Conservation (phyloP, 2,888 invertebrate species). For the Agrilus biguttatus region DNA sequence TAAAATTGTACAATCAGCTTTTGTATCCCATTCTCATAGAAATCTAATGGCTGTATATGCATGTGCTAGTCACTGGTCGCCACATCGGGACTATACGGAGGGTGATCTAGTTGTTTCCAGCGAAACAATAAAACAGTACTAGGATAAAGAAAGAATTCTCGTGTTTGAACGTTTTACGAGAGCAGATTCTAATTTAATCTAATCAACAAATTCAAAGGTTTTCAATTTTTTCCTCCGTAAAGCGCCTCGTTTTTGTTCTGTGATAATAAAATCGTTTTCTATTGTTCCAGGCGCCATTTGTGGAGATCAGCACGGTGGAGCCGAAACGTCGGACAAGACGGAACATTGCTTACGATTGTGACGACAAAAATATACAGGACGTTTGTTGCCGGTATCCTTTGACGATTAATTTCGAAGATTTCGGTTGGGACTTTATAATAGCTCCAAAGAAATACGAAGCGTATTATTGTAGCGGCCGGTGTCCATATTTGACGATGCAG, state of each 20-base stretch:
- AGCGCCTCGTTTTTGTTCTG: background rate
- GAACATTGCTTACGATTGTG: slow-evolving; percentile 70
- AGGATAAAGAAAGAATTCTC: too few species aligned
- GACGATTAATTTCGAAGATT: slow-evolving; percentile 83
- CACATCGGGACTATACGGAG: too few species aligned
- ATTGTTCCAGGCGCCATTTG: slow-evolving; percentile 38
- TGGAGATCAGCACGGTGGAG: slow-evolving; percentile 42
- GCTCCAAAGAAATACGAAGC: slow-evolving; percentile 91
- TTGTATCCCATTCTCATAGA: too few species aligned
- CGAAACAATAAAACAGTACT: too few species aligned
- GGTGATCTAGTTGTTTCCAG: too few species aligned
- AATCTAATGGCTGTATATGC: too few species aligned
- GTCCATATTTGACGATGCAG: slow-evolving; percentile 75
- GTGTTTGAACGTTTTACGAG: too few species aligned
- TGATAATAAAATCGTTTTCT: slow-evolving; percentile 5
- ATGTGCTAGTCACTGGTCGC: too few species aligned
- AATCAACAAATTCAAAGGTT: too few species aligned
- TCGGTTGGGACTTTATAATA: slow-evolving; percentile 97
- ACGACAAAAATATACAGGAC: slow-evolving; percentile 57
- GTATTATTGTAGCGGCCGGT: slow-evolving; percentile 92
- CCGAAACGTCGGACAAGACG: slow-evolving; percentile 56
- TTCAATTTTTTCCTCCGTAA: too few species aligned
- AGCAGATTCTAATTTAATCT: too few species aligned
- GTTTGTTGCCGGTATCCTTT: slow-evolving; percentile 91
- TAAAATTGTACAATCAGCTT: too few species aligned